Conservation (phyloP, 2,888 invertebrate species). For the Polymixis lichenea region DNA sequence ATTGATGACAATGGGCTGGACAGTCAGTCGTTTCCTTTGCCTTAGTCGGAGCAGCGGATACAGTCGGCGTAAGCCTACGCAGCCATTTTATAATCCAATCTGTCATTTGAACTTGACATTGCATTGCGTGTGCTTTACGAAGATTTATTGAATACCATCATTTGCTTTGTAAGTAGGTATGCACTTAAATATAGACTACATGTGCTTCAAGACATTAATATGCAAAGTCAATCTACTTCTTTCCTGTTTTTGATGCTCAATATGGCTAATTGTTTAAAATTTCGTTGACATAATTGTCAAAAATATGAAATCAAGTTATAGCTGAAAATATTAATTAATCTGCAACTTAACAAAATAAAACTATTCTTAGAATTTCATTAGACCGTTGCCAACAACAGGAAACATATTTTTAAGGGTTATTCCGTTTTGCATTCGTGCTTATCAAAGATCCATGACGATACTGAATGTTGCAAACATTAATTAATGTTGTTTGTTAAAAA, state of each 20-base stretch:
- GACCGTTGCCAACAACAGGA: constrained; percentile 22
- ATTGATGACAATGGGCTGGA: constrained; percentile 67
- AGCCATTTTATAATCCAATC: constrained; percentile 42
- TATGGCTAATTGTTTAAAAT: background rate
- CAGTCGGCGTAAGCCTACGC: constrained; percentile 66
- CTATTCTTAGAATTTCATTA: background rate
- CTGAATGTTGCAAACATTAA: constrained; percentile 11
- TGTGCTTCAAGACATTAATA: background rate
- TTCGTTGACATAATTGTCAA: background rate
- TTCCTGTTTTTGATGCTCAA: background rate
- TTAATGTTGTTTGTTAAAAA: background rate
- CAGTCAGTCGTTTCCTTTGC: constrained; percentile 63
- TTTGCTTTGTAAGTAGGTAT: background rate
- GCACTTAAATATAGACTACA: background rate
- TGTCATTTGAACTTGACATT: constrained; percentile 65
- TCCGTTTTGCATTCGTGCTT: constrained; percentile 22
- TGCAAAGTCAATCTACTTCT: background rate
- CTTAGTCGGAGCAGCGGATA: constrained; percentile 63
- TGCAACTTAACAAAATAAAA: constrained; percentile 1
- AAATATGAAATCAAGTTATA: background rate
- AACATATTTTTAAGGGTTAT: constrained; percentile 3
- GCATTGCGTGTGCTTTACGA: constrained; percentile 17
- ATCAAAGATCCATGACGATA: constrained; percentile 1
- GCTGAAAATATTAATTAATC: background rate
- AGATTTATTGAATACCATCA: constrained; percentile 44